phyloP scores from a whole-genome alignment of 2,113 vertebrate species.

The Bos indicus region DNA sequence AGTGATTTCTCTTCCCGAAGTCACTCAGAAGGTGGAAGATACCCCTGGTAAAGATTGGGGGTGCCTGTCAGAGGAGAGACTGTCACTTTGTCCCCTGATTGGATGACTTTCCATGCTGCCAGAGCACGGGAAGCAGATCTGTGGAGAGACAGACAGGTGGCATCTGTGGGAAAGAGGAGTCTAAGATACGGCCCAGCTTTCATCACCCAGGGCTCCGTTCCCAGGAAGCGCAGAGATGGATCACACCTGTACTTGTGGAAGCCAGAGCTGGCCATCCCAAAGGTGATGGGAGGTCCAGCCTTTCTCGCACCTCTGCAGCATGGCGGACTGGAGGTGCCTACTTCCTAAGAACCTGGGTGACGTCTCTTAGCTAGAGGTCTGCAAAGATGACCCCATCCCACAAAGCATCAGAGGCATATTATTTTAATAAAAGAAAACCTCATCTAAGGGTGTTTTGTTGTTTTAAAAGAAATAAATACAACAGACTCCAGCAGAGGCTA shows the following conservation, averaged over 20 bases:
- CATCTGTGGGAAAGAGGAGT: neutral
- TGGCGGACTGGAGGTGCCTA: neutral
- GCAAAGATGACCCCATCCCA: neutral
- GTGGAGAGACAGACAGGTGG: neutral
- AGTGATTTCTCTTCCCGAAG: neutral
- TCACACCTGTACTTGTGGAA: neutral
- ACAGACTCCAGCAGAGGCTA: neutral
- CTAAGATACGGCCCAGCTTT: neutral
- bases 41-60: neutral
- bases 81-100: neutral
- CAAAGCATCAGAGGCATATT: neutral
- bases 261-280: fast-evolving
- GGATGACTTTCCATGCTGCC: neutral
- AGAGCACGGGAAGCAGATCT: neutral
- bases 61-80: neutral
- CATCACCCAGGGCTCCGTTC: neutral
- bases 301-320: neutral
- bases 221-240: neutral
- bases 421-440: neutral
- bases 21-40: neutral
- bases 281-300: neutral
- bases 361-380: no score
- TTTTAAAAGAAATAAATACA: neutral
- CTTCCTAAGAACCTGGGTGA: neutral
- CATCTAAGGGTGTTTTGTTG: neutral